These are phyloP conservation scores for Eugnorisma glareosa DNA, from an alignment of 2,888 invertebrate species.

Conservation along the genomic window DNA sequence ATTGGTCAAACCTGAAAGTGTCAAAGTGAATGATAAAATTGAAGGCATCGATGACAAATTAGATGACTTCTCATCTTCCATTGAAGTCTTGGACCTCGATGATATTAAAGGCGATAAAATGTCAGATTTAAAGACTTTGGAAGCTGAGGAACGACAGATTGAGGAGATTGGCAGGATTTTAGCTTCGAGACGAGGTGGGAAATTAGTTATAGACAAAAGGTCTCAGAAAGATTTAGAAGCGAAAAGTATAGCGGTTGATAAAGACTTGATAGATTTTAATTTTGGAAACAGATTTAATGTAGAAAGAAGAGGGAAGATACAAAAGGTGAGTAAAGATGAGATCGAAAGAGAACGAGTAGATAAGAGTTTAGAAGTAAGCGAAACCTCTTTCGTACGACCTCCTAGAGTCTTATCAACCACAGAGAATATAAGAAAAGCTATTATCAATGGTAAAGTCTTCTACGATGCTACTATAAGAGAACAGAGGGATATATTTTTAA, in stretches of 20 bases:
- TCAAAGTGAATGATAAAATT: conserved; percentile 75
- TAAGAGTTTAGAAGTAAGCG: conserved; percentile 87
- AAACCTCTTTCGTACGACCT: conserved; percentile 85
- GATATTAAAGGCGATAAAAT: conserved; percentile 82
- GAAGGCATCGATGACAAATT: conserved; percentile 87
- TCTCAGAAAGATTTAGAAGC: conserved; percentile 85
- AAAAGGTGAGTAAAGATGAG: conserved; percentile 86
- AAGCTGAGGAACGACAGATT: conserved; percentile 88
- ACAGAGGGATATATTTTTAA: conserved; percentile 77
- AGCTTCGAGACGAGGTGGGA: conserved; percentile 83
- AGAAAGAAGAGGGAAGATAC: conserved; percentile 83
- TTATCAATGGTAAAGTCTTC: conserved; percentile 87
- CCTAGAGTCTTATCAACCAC: conserved; percentile 85
- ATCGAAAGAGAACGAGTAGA: conserved; percentile 83
- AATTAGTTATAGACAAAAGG: conserved; percentile 83
- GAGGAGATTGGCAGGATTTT: conserved; percentile 87
- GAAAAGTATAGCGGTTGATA: conserved; percentile 83
- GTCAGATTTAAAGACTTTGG: conserved; percentile 83
- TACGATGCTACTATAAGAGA: conserved; percentile 87
- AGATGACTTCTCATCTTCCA: conserved; percentile 83
- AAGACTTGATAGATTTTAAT: conserved; percentile 82
- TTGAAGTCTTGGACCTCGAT: conserved; percentile 87
- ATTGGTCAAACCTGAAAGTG: conserved; percentile 69
- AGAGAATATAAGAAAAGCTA: conserved; percentile 85
- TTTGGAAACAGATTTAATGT: conserved; percentile 83